A percentile compares a stretch with the other conserved stretches of the same genome.
Evolutionary conservation across 2,797 vertebrate species (phyloP).

Genomic region (Mastacembelus armatus): DNA sequence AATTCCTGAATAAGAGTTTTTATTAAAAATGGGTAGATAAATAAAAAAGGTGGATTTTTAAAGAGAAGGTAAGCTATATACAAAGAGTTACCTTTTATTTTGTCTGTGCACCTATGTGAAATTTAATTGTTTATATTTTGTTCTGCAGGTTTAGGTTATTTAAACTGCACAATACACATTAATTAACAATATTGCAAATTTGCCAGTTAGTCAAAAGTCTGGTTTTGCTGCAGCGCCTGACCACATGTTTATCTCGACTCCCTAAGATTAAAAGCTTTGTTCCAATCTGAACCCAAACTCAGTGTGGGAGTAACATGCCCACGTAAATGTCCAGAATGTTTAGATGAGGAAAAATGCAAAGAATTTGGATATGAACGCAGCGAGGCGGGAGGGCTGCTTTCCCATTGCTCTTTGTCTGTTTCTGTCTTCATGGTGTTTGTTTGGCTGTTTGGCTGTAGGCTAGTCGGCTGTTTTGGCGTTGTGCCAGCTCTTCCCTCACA

Average conservation of each 20-base stretch:
- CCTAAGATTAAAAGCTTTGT: slow-evolving; percentile 51
- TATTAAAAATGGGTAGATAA: too few relatives aligned
- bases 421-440: slow-evolving; percentile 62
- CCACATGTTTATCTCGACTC: slow-evolving; percentile 62
- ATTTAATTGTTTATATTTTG: slow-evolving; percentile 2
- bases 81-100: neutral
- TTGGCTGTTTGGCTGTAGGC: slow-evolving; percentile 57
- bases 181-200: slow-evolving; percentile 15
- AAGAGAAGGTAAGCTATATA: neutral
- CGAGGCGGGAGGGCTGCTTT: slow-evolving; percentile 39
- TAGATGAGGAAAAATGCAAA: slow-evolving; percentile 67
- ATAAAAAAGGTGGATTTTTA: neutral
- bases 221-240: slow-evolving; percentile 24
- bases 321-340: slow-evolving; percentile 49
- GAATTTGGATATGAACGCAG: slow-evolving; percentile 58
- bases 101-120: slow-evolving; percentile 18
- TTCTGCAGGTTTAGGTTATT: neutral
- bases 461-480: slow-evolving; percentile 71
- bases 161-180: slow-evolving; percentile 7
- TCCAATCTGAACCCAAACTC: slow-evolving; percentile 56
- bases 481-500: slow-evolving; percentile 88
- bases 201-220: slow-evolving; percentile 13
- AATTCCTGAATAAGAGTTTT: neutral
- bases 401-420: slow-evolving; percentile 55
- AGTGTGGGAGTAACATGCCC: slow-evolving; percentile 47